Conservation (phyloP, 1,140 invertebrate species). For the Anastrepha ludens region DNA sequence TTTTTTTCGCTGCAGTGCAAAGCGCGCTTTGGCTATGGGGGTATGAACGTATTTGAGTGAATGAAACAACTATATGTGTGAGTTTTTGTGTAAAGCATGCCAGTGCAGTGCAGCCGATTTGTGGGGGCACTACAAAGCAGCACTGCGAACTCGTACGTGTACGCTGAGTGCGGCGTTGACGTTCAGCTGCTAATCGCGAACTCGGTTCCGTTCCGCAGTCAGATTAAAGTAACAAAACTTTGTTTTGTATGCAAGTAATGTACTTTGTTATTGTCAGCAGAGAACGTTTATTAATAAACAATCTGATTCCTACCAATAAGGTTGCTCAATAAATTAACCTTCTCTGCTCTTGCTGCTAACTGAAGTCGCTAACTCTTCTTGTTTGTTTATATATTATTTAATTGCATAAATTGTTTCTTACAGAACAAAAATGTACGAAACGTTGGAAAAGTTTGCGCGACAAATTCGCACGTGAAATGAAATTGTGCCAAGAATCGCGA, state of each 20-base stretch:
- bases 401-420: background rate
- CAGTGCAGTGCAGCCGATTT: slow-evolving; percentile 57
- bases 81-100: slow-evolving; percentile 48
- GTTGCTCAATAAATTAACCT: too few relatives aligned
- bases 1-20: slow-evolving; percentile 66
- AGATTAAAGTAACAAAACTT: background rate
- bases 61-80: background rate
- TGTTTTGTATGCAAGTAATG: background rate
- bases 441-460: slow-evolving; percentile 71
- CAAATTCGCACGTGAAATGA: slow-evolving; percentile 71
- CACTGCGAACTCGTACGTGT: background rate
- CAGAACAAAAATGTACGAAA: slow-evolving; percentile 72
- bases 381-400: too few relatives aligned
- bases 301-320: too few relatives aligned
- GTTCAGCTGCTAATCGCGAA: background rate
- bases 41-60: background rate
- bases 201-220: background rate
- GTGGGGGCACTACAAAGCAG: slow-evolving; percentile 53
- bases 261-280: background rate
- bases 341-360: too few relatives aligned
- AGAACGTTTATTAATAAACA: too few relatives aligned
- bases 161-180: background rate
- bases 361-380: too few relatives aligned
- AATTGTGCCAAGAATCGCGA: slow-evolving; percentile 70
- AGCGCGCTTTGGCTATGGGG: background rate